Evolutionary conservation across 2,888 invertebrate species (phyloP).

Genomic region (Bimastos eiseni): DNA sequence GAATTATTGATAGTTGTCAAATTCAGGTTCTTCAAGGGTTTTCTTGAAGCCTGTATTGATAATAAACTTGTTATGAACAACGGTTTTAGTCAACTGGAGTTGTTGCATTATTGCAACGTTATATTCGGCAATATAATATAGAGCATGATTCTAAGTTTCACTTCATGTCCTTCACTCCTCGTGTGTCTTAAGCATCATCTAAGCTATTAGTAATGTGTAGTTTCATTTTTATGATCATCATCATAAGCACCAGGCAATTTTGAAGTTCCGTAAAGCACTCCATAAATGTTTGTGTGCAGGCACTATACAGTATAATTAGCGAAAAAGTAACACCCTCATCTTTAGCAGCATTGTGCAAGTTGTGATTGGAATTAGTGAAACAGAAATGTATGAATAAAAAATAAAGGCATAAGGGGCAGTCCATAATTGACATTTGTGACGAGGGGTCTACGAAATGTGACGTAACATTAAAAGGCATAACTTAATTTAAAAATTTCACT

Average conservation of each 20-base stretch:
- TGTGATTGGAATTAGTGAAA: neutral
- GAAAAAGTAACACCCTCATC: neutral
- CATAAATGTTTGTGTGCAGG: neutral
- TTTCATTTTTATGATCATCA: neutral
- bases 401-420: neutral
- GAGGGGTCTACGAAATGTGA: no score
- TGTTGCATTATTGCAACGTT: no score
- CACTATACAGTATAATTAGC: neutral
- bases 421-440: no score
- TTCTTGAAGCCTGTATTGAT: slow-evolving; percentile 13
- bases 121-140: no score
- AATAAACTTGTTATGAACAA: slow-evolving; percentile 9
- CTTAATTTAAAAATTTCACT: no score
- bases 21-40: neutral
- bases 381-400: neutral
- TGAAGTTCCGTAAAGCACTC: neutral
- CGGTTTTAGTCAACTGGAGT: neutral
- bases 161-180: neutral
- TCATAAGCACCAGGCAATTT: neutral
- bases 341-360: neutral
- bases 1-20: slow-evolving; percentile 13
- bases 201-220: neutral
- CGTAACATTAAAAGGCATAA: no score
- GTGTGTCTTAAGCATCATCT: neutral
- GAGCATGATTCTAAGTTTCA: neutral